phyloP scores from a whole-genome alignment of 2,113 vertebrate genomes.

The Centropristis striata region DNA sequence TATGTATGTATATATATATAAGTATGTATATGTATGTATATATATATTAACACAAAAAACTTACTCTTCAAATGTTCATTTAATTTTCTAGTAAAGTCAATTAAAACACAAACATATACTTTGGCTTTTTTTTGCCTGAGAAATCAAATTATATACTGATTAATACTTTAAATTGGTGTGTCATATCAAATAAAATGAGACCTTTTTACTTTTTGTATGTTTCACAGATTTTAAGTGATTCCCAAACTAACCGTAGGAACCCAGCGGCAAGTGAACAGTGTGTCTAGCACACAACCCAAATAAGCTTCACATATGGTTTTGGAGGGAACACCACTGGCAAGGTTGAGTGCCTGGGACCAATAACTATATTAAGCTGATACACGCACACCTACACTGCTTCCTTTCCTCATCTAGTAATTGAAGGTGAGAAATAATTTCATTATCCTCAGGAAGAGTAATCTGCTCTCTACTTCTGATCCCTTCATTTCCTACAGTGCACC shows the following conservation, averaged over 20 bases:
- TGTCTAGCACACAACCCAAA: background rate
- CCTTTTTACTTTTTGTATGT: background rate
- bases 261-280: background rate
- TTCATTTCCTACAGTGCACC: constrained; percentile 87
- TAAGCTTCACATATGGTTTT: constrained; percentile 48
- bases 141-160: too few relatives aligned
- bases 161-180: too few relatives aligned
- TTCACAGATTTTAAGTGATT: background rate
- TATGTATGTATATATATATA: too few relatives aligned
- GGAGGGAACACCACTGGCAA: constrained; percentile 37
- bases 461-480: constrained; percentile 83
- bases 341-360: constrained; percentile 39
- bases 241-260: background rate
- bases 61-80: too few relatives aligned
- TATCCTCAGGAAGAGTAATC: constrained; percentile 84
- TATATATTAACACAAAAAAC: too few relatives aligned
- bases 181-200: too few relatives aligned
- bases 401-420: constrained; percentile 86
- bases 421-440: constrained; percentile 88
- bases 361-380: constrained; percentile 46
- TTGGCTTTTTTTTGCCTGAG: too few relatives aligned
- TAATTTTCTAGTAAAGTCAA: too few relatives aligned
- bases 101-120: too few relatives aligned
- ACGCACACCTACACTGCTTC: constrained; percentile 44
- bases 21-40: too few relatives aligned